Base-by-base conservation (phyloP, 2,113 vertebrate genomes). In the Cavia porcellus region DNA sequence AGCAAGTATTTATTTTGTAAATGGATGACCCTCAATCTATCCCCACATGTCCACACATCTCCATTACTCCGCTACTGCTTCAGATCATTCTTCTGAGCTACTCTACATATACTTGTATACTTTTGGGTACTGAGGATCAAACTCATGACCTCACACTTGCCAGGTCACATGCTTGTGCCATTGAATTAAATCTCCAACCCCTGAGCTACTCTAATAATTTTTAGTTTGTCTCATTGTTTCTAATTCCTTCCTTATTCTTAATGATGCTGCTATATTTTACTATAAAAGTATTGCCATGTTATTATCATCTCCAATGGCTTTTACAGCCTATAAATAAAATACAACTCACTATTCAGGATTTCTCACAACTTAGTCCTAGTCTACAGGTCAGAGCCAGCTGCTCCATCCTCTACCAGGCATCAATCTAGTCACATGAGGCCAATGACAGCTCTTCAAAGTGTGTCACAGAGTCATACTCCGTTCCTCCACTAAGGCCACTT, bases 1-100 rank as follows among this genome's bases (percentile, higher is more conserved):
- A 62, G 4, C 8, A 87, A 87, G 64, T 93, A 96, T 86, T 81
- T 96, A 38, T 7, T 72, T 30, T 80, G 35, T 87, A 88, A 89
- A 81, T 55, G 55, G 80, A 55, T 91, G 30, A 92, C 50, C 32
- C 14, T 15, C 24, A 81, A n/a, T 66, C 10, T 47, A 55, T 66
- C 11, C 30, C 17, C 11, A 24, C 32, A n/a, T 70, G 38, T 20
- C 17, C 11, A 24, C 25, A n/a, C 62, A 35, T 20, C 22, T 25
- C 12, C 32, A 38, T 80, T 90, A 75, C 19, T 5, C 38, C 72
- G 19, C 57, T 68, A 57, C 42, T 86, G 7, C 68, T 89, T 70
- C 81, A 95, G 86, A 38, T 82, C 47, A 89, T 94, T 82, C 50
- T 81, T 94, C n/a, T 7, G 1, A 74, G 17, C 17, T 25, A 42